phyloP scores from a whole-genome alignment of 2,888 invertebrate genomes.

The Drosophila conformis region DNA sequence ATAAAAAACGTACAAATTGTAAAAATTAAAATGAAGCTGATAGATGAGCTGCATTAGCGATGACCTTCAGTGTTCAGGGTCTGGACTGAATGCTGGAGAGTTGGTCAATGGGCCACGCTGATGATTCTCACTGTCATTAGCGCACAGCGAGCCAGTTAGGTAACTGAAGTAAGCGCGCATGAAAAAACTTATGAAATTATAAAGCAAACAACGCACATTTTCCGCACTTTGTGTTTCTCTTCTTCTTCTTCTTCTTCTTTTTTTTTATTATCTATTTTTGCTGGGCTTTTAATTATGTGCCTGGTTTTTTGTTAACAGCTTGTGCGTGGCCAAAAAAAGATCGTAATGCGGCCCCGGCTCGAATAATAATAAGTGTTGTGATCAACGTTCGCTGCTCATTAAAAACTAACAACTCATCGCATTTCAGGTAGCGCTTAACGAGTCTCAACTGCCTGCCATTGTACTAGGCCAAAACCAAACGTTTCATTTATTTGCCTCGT shows the following conservation, averaged over 20 bases:
- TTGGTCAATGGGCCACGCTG: slow-evolving; percentile 62
- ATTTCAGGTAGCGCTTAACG: slow-evolving; percentile 62
- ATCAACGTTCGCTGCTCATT: slow-evolving; percentile 57
- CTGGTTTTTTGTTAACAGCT: slow-evolving; percentile 27
- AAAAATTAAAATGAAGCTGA: slow-evolving; percentile 4
- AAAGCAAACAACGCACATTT: slow-evolving; percentile 56
- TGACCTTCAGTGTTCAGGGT: slow-evolving; percentile 45
- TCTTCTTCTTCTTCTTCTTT: neutral
- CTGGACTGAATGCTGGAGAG: slow-evolving; percentile 19
- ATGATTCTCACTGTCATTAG: slow-evolving; percentile 60
- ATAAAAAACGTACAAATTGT: slow-evolving; percentile 11
- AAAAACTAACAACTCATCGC: slow-evolving; percentile 69
- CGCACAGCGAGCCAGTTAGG: slow-evolving; percentile 17
- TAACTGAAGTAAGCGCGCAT: slow-evolving; percentile 4
- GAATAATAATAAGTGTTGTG: slow-evolving; percentile 51
- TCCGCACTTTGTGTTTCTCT: slow-evolving; percentile 49
- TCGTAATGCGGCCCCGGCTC: slow-evolving; percentile 52
- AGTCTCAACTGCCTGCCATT: slow-evolving; percentile 56
- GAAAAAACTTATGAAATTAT: slow-evolving; percentile 52
- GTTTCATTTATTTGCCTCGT: slow-evolving; percentile 56
- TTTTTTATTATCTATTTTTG: slow-evolving; percentile 9
- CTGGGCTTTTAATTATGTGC: slow-evolving; percentile 53
- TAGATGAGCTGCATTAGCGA: slow-evolving; percentile 57
- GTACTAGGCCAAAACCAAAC: slow-evolving; percentile 37
- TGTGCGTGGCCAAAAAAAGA: slow-evolving; percentile 65